A percentile compares a stretch with the other conserved stretches of the same genome.
Conservation (phyloP, 2,113 vertebrate genomes). For the Machaerirhynchus nigripectus region DNA sequence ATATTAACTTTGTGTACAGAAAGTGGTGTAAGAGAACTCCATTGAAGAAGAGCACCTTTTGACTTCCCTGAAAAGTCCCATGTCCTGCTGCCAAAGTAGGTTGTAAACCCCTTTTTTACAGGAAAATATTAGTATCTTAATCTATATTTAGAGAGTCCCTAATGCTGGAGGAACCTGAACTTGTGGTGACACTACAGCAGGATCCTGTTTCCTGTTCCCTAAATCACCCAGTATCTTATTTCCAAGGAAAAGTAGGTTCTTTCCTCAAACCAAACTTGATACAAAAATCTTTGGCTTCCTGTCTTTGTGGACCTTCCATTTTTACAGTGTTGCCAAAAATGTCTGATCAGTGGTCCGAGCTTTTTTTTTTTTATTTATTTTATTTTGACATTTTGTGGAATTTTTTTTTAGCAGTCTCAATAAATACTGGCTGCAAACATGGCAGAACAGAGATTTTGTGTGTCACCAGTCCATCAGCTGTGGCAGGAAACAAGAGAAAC, state of each 20-base stretch:
- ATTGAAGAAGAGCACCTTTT: neutral
- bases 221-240: neutral
- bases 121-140: neutral
- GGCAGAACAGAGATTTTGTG: neutral
- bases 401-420: fast-evolving
- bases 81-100: neutral
- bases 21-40: neutral
- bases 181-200: neutral
- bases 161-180: neutral
- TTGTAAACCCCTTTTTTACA: neutral
- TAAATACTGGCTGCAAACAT: neutral
- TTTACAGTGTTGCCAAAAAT: neutral
- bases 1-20: neutral
- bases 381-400: fast-evolving
- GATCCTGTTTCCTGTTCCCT: neutral
- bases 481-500: neutral
- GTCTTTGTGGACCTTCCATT: neutral
- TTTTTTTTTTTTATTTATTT: neutral
- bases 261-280: neutral
- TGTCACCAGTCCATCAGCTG: neutral
- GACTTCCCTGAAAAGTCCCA: neutral
- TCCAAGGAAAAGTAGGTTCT: neutral
- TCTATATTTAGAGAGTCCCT: neutral
- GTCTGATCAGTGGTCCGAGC: neutral
- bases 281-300: neutral